Conservation (phyloP, 30 jellyfish, hydroid and myxozoan species). For the Turritopsis rubra region DNA sequence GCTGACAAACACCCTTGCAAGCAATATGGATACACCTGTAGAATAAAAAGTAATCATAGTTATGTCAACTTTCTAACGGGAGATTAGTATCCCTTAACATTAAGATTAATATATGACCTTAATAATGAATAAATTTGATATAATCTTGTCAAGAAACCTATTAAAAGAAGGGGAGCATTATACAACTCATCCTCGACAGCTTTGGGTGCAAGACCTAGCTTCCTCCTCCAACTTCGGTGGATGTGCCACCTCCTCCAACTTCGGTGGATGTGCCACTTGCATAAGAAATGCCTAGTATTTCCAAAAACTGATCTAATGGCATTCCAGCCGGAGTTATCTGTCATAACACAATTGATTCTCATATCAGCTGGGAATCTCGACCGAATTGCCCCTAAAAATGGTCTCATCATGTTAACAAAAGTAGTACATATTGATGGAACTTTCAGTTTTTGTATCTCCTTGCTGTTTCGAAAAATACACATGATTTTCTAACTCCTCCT, state of each 20-base stretch:
- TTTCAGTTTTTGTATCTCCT: not conserved
- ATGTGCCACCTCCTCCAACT: constrained; percentile 18
- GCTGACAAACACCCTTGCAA: not conserved
- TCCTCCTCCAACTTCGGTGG: constrained; percentile 15
- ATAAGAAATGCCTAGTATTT: not conserved
- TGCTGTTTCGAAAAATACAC: not conserved
- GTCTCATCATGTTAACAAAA: not conserved
- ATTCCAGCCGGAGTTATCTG: constrained; percentile 12
- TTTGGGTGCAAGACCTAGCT: constrained; percentile 17
- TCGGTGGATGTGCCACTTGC: constrained; percentile 16
- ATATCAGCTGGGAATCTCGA: not conserved
- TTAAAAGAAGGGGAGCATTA: constrained; percentile 18
- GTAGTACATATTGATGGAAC: not conserved
- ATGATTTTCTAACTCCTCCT: not conserved
- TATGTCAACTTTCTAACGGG: constrained; percentile 26
- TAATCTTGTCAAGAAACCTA: not conserved
- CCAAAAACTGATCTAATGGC: not conserved
- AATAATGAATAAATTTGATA: not conserved
- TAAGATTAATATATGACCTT: not conserved
- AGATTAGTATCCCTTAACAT: constrained; percentile 16
- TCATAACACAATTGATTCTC: constrained; percentile 3
- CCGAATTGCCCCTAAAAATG: not conserved
- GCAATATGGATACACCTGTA: not conserved
- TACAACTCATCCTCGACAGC: constrained; percentile 18
- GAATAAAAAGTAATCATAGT: too few species aligned